Base-by-base conservation (phyloP, 1,140 invertebrate species). In the Calephelis virginiensis region DNA sequence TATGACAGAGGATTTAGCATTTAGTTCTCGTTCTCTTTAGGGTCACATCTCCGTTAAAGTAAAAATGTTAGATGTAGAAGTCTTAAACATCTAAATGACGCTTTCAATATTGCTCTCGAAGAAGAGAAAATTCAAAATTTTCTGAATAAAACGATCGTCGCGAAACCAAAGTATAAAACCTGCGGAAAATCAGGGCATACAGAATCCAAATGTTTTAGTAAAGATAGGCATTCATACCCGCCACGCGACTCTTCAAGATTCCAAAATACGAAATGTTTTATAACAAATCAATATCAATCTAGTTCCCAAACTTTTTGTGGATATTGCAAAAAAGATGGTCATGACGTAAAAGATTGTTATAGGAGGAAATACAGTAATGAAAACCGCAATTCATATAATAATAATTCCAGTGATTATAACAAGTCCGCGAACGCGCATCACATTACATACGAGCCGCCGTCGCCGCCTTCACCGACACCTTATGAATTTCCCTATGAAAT, bases 71-170 rank as follows among this genome's bases (percentile, higher is more conserved):
- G 69, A 14, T 67, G 69, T 47, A 49, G 69, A 48, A 50, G 14
- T 62, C 69, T 66, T 28, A 67, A 67, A 59, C 40, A 45, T n/a
- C 48, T 71, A 13, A 71, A 71, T 59, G 48, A 28, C 60, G 69
- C 69, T 5, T 48, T 71, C 14, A 71, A 68, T 63, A 67, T 68
- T 56, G 66, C 69, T 17, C 6, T 72, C 14, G 67, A 72, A 28
- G 66, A 65, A 40, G 69, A 72, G 40, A 69, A 72, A 64, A 68
- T 69, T 59, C 48, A 66, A 64, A 72, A 69, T 14, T 12, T 63
- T 37, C 28, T 48, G 50, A n/a, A 50, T 13, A 63, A 63, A 63
- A 40, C 28, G 7, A 49, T 14, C 14, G 8, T 17, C 5, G 14
- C 13, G n/a, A 40, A 50, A 38, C 12, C 28, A n/a, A 49, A 40